Evolutionary conservation across 2,888 invertebrate species (phyloP).

Genomic region (Drosophila trichaetosa): DNA sequence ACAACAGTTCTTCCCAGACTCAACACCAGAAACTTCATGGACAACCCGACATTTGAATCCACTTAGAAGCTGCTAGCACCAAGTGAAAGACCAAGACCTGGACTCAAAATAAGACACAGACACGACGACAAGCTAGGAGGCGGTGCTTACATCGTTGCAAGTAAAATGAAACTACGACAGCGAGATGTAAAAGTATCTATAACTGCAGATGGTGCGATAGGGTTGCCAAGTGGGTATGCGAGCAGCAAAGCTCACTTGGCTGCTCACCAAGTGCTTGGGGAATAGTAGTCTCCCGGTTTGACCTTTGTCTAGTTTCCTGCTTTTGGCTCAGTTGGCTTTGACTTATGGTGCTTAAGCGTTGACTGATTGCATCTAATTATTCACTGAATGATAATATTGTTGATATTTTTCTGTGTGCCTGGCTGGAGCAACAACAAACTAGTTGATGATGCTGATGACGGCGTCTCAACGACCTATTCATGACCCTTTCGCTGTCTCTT

Average conservation of each 20-base stretch:
- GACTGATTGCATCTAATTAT: slow-evolving; percentile 84
- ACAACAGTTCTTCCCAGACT: background rate
- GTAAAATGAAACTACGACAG: slow-evolving; percentile 52
- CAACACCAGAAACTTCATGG: slow-evolving; percentile 17
- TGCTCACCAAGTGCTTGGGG: slow-evolving; percentile 27
- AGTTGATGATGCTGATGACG: slow-evolving; percentile 63
- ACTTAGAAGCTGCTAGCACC: slow-evolving; percentile 11
- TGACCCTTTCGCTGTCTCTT: slow-evolving; percentile 72
- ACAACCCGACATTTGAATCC: slow-evolving; percentile 29
- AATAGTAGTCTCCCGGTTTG: slow-evolving; percentile 38
- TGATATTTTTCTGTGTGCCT: slow-evolving; percentile 65
- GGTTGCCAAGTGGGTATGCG: slow-evolving; percentile 39
- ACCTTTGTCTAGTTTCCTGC: slow-evolving; percentile 70
- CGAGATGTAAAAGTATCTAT: slow-evolving; percentile 57
- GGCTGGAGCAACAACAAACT: slow-evolving; percentile 22
- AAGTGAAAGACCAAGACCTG: slow-evolving; percentile 16
- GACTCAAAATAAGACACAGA: slow-evolving; percentile 26
- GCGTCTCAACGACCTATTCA: slow-evolving; percentile 76
- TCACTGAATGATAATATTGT: slow-evolving; percentile 81
- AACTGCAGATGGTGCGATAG: slow-evolving; percentile 62
- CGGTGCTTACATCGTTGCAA: slow-evolving; percentile 36
- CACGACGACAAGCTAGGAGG: slow-evolving; percentile 25
- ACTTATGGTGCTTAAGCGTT: slow-evolving; percentile 81
- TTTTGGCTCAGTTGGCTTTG: slow-evolving; percentile 60
- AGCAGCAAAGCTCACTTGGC: slow-evolving; percentile 24